Percentiles rank a stretch among this genome's conserved stretches.
Conservation (phyloP, 2,888 invertebrate genomes). For the Eilema caniola region DNA sequence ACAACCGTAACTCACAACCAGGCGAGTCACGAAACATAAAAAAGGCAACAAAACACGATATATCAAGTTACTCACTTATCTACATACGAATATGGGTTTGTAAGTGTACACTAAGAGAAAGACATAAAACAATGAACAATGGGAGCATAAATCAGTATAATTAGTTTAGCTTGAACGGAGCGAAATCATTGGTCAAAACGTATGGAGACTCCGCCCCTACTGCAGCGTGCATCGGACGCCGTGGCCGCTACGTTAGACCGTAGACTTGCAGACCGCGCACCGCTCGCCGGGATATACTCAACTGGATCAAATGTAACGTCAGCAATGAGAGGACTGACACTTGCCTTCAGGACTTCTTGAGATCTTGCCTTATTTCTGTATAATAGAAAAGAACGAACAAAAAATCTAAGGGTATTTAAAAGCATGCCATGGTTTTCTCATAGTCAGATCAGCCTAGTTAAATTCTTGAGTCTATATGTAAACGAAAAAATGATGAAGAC, state of each 20-base stretch:
- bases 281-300: constrained; percentile 62
- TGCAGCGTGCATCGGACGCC: constrained; percentile 51
- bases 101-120: constrained; percentile 81
- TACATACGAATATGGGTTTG: constrained; percentile 64
- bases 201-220: constrained; percentile 86
- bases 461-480: no score
- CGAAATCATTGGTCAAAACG: constrained; percentile 90
- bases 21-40: constrained; percentile 54
- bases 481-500: no score
- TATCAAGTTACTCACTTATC: constrained; percentile 64
- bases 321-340: constrained; percentile 63
- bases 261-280: constrained; percentile 11
- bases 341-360: background rate
- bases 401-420: no score
- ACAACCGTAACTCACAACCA: constrained; percentile 52
- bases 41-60: constrained; percentile 59
- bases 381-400: no score
- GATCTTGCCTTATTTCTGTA: background rate
- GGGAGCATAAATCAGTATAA: constrained; percentile 97
- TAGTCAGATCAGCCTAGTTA: no score
- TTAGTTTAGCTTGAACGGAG: constrained; percentile 91
- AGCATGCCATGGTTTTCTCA: no score
- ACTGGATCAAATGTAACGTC: constrained; percentile 78
- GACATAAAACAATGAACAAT: constrained; percentile 95
- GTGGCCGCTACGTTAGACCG: constrained; percentile 71